Evolutionary conservation across 2,888 invertebrate genomes (phyloP).

Genomic region (Ormyrus rosae): DNA sequence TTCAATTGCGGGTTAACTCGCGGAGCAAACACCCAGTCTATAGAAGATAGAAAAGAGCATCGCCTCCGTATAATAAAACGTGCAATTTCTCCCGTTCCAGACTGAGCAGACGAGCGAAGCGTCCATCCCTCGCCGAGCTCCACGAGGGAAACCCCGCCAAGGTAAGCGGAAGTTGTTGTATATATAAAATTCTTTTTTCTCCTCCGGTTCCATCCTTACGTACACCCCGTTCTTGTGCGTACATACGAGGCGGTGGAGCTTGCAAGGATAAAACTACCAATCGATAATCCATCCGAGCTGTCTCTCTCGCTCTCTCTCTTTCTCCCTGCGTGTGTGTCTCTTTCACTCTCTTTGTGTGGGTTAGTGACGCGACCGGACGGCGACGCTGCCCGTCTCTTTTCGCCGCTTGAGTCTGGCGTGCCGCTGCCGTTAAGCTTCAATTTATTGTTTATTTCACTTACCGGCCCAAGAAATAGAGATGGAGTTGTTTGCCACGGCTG

Average conservation of each 20-base stretch:
- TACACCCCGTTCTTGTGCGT: neutral
- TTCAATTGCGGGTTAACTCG: too few species aligned
- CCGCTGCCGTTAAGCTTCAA: constrained; percentile 40
- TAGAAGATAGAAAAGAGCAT: neutral
- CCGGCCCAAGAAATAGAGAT: constrained; percentile 6
- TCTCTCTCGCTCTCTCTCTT: neutral
- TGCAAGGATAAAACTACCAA: constrained; percentile 16
- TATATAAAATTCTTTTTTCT: constrained; percentile 2
- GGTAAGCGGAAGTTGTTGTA: constrained; percentile 67
- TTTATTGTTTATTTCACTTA: constrained; percentile 56
- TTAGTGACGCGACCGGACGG: constrained; percentile 45
- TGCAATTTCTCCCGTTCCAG: constrained; percentile 60
- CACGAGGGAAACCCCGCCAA: constrained; percentile 79
- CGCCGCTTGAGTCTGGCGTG: neutral
- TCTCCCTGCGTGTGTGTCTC: neutral
- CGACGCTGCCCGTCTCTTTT: constrained; percentile 15
- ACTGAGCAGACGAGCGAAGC: constrained; percentile 82
- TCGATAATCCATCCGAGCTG: constrained; percentile 35
- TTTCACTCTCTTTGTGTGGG: neutral
- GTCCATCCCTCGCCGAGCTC: constrained; percentile 90
- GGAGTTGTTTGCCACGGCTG: neutral
- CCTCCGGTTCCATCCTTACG: too few species aligned
- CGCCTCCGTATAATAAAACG: neutral
- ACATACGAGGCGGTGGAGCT: neutral
- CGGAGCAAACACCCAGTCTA: constrained; percentile 4